These are phyloP conservation scores for Crotalus adamanteus DNA, from an alignment of 2,797 vertebrate species.

Conservation along the genomic window DNA sequence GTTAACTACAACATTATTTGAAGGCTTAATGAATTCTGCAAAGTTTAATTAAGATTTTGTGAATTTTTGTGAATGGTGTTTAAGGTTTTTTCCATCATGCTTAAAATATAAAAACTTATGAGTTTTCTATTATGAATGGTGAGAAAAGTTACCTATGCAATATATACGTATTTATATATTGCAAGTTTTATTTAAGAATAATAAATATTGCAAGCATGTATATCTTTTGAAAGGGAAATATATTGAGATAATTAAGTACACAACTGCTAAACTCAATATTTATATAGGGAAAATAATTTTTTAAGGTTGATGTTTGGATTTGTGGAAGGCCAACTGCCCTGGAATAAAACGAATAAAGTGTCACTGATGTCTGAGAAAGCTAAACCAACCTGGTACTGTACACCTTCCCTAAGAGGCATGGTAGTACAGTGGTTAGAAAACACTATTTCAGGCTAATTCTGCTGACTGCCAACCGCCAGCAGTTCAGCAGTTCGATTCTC, in stretches of 20 bases:
- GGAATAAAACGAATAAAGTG: not conserved
- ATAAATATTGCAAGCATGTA: not conserved
- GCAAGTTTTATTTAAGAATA: not conserved
- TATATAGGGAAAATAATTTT: not conserved
- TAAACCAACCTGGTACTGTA: not conserved
- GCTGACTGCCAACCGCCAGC: too few relatives aligned
- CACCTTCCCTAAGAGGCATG: not conserved
- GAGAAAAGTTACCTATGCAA: not conserved
- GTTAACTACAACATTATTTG: not conserved
- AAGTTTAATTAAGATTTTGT: not conserved
- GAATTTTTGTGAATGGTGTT: not conserved
- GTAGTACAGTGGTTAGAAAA: too few relatives aligned
- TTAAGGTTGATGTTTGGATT: not conserved
- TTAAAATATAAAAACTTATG: not conserved
- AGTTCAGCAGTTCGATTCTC: too few relatives aligned
- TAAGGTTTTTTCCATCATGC: not conserved
- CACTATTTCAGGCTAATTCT: too few relatives aligned
- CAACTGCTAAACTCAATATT: not conserved
- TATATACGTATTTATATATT: not conserved
- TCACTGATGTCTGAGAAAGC: not conserved
- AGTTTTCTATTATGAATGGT: not conserved
- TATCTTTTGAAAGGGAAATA: not conserved
- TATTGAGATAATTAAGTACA: not conserved
- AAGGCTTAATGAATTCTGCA: not conserved
- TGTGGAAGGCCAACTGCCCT: not conserved